Percentiles rank a stretch among this genome's conserved stretches.
These are phyloP conservation scores for Temnothorax unifasciatus DNA, from an alignment of 2,888 invertebrate species.

Conservation along the genomic window DNA sequence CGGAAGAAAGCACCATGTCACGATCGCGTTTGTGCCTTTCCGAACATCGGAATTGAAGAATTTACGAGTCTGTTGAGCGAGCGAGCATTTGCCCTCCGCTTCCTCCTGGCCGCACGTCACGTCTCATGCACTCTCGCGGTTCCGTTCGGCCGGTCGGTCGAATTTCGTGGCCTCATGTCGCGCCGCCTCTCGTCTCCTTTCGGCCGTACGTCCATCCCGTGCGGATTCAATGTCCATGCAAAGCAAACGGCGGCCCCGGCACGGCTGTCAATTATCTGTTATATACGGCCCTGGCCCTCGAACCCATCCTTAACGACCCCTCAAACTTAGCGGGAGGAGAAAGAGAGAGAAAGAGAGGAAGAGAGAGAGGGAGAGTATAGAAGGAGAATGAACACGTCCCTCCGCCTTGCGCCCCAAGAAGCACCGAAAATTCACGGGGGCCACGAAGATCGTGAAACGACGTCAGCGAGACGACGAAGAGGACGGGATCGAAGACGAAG, in stretches of 20 bases:
- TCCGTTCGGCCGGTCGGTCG: constrained; percentile 66
- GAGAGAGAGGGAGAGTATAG: no score
- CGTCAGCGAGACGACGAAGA: constrained; percentile 58
- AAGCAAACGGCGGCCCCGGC: constrained; percentile 84
- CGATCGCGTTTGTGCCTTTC: constrained; percentile 63
- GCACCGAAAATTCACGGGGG: constrained; percentile 50
- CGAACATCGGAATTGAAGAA: constrained; percentile 76
- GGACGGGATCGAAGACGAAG: constrained; percentile 59
- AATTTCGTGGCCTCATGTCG: constrained; percentile 63
- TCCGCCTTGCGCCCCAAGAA: constrained; percentile 71
- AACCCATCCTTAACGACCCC: constrained; percentile 85
- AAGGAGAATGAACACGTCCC: constrained; percentile 50
- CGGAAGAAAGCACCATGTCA: constrained; percentile 49
- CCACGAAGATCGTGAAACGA: constrained; percentile 25
- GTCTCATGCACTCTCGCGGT: constrained; percentile 64
- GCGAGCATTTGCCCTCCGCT: constrained; percentile 70
- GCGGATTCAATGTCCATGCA: constrained; percentile 86
- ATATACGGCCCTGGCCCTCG: constrained; percentile 85
- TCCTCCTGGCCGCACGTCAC: constrained; percentile 61
- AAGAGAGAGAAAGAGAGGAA: no score
- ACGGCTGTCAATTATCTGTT: constrained; percentile 86
- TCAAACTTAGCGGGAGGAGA: constrained; percentile 76
- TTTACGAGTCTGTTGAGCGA: constrained; percentile 72
- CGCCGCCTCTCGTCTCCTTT: constrained; percentile 69
- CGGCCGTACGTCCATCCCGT: constrained; percentile 74